These are phyloP conservation scores for Aelia acuminata DNA, from an alignment of 2,888 invertebrate species.

Conservation along the genomic window DNA sequence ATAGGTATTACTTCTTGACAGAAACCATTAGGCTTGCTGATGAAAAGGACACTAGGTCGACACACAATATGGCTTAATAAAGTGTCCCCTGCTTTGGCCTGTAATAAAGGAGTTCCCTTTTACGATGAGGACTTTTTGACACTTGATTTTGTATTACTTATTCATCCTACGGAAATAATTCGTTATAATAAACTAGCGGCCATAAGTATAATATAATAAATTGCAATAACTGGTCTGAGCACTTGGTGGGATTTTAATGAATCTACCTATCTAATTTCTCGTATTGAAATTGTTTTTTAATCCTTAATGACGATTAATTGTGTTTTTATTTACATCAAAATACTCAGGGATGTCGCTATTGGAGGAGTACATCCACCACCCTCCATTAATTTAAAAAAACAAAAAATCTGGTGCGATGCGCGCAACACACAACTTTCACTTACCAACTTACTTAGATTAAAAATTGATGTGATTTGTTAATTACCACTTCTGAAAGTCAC, in stretches of 20 bases:
- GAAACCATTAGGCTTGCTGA: background rate
- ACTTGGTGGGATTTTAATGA: background rate
- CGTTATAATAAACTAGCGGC: background rate
- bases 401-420: too few relatives aligned
- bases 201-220: background rate
- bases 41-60: background rate
- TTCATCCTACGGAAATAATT: background rate
- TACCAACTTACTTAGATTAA: too few relatives aligned
- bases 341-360: too few relatives aligned
- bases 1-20: background rate
- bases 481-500: too few relatives aligned
- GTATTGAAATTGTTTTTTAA: too few relatives aligned
- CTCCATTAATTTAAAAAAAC: too few relatives aligned
- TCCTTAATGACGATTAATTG: too few relatives aligned
- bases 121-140: background rate
- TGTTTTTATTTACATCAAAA: too few relatives aligned
- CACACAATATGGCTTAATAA: constrained; percentile 16
- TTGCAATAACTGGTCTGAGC: background rate
- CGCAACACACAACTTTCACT: too few relatives aligned
- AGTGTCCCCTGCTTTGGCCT: background rate
- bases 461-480: too few relatives aligned
- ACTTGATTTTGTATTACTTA: background rate
- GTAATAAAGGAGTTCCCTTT: background rate
- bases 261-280: too few relatives aligned
- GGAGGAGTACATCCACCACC: too few relatives aligned